Evolutionary conservation across 2,113 vertebrate species (phyloP).

Genomic region (Passer domesticus): DNA sequence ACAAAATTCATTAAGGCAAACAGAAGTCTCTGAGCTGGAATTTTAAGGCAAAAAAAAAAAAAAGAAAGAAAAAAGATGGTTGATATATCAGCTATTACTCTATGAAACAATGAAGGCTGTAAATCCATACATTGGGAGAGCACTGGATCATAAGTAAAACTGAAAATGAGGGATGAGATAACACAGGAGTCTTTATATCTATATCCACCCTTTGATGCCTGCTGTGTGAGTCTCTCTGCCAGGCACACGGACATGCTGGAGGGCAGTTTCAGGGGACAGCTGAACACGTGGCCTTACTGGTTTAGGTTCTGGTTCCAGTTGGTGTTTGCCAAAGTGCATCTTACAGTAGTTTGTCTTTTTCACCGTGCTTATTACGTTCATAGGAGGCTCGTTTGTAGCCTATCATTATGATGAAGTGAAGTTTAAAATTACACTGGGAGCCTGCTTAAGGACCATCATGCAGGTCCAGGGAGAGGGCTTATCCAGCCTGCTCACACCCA

Average conservation of each 20-base stretch:
- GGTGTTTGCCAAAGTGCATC: neutral
- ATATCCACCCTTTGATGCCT: neutral
- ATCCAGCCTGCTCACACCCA: neutral
- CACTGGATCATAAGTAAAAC: neutral
- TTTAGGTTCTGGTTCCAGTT: neutral
- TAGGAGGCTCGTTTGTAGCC: neutral
- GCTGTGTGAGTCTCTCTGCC: neutral
- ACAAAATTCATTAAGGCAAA: conserved; percentile 66
- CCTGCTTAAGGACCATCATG: neutral
- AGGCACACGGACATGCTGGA: neutral
- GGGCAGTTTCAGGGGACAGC: neutral
- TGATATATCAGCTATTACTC: neutral
- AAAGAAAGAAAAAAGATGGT: neutral
- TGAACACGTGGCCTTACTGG: neutral
- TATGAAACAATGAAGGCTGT: neutral
- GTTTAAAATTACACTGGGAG: neutral
- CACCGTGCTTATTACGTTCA: neutral
- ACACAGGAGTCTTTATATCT: neutral
- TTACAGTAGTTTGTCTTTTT: conserved; percentile 16
- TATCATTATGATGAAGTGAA: conserved; percentile 32
- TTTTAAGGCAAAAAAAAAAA: neutral
- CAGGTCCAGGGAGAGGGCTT: neutral
- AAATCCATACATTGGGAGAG: neutral
- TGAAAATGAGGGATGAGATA: neutral
- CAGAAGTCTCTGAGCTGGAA: conserved; percentile 18